Evolutionary conservation across 2,113 vertebrate species (phyloP).

Genomic region (Microcebus ravelobensis): DNA sequence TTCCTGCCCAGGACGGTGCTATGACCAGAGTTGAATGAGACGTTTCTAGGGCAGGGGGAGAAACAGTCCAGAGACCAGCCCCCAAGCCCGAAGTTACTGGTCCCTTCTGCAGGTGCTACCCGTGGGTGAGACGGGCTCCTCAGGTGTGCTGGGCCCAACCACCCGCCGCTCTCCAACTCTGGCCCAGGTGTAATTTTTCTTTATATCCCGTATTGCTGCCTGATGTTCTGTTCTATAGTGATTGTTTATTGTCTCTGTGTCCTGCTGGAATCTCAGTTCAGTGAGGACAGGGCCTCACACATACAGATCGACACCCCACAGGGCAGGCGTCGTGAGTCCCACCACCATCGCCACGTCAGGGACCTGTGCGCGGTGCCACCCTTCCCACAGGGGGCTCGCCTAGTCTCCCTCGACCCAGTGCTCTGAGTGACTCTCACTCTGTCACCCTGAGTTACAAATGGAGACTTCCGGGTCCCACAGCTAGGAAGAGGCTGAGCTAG

Average conservation of each 20-base stretch:
- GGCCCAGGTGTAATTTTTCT: fast-evolving
- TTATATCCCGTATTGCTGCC: background rate
- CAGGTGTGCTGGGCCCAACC: background rate
- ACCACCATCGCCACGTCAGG: background rate
- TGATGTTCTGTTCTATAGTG: background rate
- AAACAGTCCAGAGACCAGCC: background rate
- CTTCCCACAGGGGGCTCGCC: background rate
- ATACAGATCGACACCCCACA: background rate
- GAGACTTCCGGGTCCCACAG: background rate
- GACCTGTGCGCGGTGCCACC: background rate
- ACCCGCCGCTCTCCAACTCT: background rate
- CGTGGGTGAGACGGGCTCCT: fast-evolving
- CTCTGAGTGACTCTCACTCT: background rate
- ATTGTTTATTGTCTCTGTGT: background rate
- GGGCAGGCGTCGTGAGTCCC: background rate
- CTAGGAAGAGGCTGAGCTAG: background rate
- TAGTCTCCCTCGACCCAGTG: background rate
- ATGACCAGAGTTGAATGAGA: background rate
- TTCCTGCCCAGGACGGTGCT: background rate
- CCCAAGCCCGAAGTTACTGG: background rate
- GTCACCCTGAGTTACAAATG: background rate
- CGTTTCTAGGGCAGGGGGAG: background rate
- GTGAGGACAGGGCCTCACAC: background rate
- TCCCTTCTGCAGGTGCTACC: background rate
- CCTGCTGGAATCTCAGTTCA: background rate